Evolutionary conservation across 1,140 invertebrate genomes (phyloP).

Genomic region (fruit fly (Drosophila melanogaster)): Release_6_plus_ISO1_MT NC_004354.4:16526001-16526500

Average conservation of each 20-base stretch:
- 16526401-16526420: constrained; percentile 22
- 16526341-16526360: constrained; percentile 35
- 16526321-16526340: constrained; percentile 12
- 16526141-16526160: constrained; percentile 7
- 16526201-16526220: constrained; percentile 80
- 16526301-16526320: neutral
- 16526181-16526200: constrained; percentile 67
- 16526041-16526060: neutral
- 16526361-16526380: constrained; percentile 55
- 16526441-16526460: neutral
- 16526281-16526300: constrained; percentile 4
- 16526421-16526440: neutral
- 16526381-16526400: constrained; percentile 35
- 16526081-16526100: neutral
- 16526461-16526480: neutral
- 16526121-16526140: neutral
- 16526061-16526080: constrained; percentile 7
- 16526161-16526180: constrained; percentile 30
- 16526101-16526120: constrained; percentile 1
- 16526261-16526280: constrained; percentile 9
- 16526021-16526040: neutral
- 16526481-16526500: constrained; percentile 1
- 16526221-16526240: constrained; percentile 16
- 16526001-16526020: constrained; percentile 23
- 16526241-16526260: constrained; percentile 5